These are phyloP conservation scores for Apostichopus californicus DNA, from an alignment of 35 echinoderm and acorn worm genomes.

Conservation along the genomic window DNA sequence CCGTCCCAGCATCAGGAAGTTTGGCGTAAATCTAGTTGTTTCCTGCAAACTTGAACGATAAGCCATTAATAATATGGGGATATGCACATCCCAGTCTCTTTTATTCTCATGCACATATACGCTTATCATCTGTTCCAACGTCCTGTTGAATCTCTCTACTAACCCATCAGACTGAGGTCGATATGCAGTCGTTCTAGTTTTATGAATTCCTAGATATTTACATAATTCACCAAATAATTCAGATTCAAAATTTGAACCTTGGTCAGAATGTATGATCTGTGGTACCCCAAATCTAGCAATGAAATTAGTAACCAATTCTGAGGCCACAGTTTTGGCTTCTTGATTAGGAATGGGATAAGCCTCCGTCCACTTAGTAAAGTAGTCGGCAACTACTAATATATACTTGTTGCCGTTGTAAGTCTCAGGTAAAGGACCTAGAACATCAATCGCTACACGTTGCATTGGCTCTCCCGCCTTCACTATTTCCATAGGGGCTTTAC, in stretches of 20 bases:
- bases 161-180: slow-evolving; percentile 46
- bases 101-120: slow-evolving; percentile 50
- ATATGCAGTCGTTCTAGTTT: slow-evolving; percentile 66
- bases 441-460: neutral
- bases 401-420: slow-evolving; percentile 42
- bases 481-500: slow-evolving; percentile 24
- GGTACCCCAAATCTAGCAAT: slow-evolving; percentile 40
- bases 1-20: slow-evolving; percentile 59
- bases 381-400: slow-evolving; percentile 39
- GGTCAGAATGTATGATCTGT: slow-evolving; percentile 55
- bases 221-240: slow-evolving; percentile 51
- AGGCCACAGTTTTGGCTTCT: slow-evolving; percentile 54
- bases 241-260: slow-evolving; percentile 64
- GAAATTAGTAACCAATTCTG: slow-evolving; percentile 28
- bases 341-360: slow-evolving; percentile 62
- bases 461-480: slow-evolving; percentile 39
- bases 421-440: slow-evolving; percentile 50
- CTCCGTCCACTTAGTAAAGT: slow-evolving; percentile 53
- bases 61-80: slow-evolving; percentile 64
- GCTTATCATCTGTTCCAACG: slow-evolving; percentile 26
- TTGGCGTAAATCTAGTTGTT: slow-evolving; percentile 49
- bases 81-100: slow-evolving; percentile 61
- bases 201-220: slow-evolving; percentile 39
- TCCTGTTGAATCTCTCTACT: slow-evolving; percentile 50
- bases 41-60: slow-evolving; percentile 52